Evolutionary conservation across 2,113 vertebrate species (phyloP).

Genomic region (Neolamprologus devosi): DNA sequence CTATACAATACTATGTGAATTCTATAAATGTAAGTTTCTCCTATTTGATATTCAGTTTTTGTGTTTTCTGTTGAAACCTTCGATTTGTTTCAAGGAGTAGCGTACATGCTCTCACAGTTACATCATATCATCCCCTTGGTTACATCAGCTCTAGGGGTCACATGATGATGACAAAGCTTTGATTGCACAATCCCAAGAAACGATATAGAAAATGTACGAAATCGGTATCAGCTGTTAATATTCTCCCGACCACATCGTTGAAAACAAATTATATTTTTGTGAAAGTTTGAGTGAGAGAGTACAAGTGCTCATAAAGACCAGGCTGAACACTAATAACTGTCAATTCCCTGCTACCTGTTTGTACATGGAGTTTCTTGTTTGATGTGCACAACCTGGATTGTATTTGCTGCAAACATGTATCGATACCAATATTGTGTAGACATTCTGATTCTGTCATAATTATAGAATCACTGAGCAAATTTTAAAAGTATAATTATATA

Average conservation of each 20-base stretch:
- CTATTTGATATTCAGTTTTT: neutral
- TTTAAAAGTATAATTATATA: neutral
- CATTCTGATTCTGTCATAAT: neutral
- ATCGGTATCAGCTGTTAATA: neutral
- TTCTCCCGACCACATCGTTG: neutral
- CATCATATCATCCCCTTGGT: neutral
- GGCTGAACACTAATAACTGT: neutral
- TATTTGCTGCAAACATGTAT: neutral
- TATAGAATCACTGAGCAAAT: neutral
- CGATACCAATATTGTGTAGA: accelerated
- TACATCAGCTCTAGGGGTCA: neutral
- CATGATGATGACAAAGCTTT: neutral
- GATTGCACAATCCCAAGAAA: neutral
- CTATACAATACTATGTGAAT: neutral
- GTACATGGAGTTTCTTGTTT: neutral
- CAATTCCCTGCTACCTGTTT: neutral
- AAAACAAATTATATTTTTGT: neutral
- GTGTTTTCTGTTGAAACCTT: neutral
- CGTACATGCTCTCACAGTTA: neutral
- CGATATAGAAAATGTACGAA: neutral
- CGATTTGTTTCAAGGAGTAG: neutral
- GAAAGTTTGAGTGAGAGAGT: neutral
- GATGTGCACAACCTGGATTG: neutral
- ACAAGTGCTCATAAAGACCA: neutral
- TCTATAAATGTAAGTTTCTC: neutral